Conservation (phyloP, 2,797 vertebrate species). For the Knipowitschia caucasica region DNA sequence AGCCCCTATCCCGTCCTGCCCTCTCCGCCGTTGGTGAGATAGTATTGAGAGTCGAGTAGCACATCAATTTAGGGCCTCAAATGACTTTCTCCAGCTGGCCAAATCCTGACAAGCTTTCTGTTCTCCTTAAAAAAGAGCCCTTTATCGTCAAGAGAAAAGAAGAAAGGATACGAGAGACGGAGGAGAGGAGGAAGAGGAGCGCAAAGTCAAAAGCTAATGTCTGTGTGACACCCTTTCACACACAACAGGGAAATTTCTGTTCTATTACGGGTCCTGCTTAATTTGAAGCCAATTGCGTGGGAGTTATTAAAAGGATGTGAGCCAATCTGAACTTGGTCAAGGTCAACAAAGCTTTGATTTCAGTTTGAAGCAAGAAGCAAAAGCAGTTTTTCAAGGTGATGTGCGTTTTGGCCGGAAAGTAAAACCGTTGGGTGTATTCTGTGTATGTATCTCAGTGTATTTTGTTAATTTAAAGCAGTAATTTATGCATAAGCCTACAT, state of each 20-base stretch:
- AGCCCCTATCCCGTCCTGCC: conserved; percentile 40
- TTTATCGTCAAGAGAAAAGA: conserved; percentile 70
- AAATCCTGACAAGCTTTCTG: conserved; percentile 73
- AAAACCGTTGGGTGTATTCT: not conserved
- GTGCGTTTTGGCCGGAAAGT: not conserved
- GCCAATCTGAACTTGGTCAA: conserved; percentile 79
- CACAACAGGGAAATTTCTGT: conserved; percentile 72
- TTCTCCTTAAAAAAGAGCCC: conserved; percentile 66
- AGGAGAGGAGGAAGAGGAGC: conserved; percentile 26
- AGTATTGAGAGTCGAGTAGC: conserved; percentile 62
- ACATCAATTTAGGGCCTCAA: conserved; percentile 72
- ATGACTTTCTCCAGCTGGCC: conserved; percentile 73
- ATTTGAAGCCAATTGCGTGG: conserved; percentile 78
- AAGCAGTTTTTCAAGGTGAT: conserved; percentile 52
- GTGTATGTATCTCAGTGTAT: too few species aligned
- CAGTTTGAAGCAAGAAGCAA: conserved; percentile 43
- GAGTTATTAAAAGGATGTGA: conserved; percentile 80
- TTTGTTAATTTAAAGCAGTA: too few species aligned
- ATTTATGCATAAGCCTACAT: too few species aligned
- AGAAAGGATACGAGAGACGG: conserved; percentile 51
- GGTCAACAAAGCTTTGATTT: conserved; percentile 71
- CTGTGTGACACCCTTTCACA: conserved; percentile 74
- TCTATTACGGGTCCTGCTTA: conserved; percentile 80
- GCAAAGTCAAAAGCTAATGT: conserved; percentile 66
- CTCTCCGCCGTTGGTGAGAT: conserved; percentile 55